phyloP scores from a whole-genome alignment of 2,113 vertebrate species.

The Eubucco bourcierii region DNA sequence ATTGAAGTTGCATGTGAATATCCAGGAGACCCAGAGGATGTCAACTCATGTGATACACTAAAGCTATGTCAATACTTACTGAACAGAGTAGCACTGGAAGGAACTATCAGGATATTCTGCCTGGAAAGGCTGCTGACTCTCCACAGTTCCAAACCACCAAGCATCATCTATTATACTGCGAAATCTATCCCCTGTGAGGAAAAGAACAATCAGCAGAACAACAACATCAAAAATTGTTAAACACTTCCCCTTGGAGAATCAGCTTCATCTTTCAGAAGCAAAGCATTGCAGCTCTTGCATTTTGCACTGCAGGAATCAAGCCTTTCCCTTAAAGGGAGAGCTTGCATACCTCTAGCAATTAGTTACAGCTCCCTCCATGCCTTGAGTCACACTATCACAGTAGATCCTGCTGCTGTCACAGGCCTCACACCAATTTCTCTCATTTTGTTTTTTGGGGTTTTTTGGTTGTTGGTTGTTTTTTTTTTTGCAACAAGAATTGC shows the following conservation, averaged over 20 bases:
- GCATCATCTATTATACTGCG: constrained; percentile 98
- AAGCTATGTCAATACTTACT: constrained; percentile 76
- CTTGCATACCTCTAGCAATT: not conserved
- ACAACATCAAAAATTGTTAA: not conserved
- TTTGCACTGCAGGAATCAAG: not conserved
- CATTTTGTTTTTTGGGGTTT: not conserved
- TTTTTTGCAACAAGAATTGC: not conserved
- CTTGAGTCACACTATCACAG: not conserved
- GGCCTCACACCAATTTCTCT: not conserved
- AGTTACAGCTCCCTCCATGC: not conserved
- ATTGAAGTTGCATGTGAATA: not conserved
- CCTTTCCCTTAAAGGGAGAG: not conserved
- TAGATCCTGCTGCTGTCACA: not conserved
- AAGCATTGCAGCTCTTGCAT: not conserved
- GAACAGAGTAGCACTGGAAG: constrained; percentile 97
- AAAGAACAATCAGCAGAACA: not conserved
- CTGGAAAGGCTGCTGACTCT: constrained; percentile 95
- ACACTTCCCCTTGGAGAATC: not conserved
- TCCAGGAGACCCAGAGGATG: not conserved
- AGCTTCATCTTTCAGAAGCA: not conserved
- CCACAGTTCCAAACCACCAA: constrained; percentile 98
- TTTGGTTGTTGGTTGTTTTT: not conserved
- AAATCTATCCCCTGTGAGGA: constrained; percentile 86
- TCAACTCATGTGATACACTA: not conserved
- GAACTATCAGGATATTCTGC: constrained; percentile 95